Base-by-base conservation (phyloP, 2,888 invertebrate genomes). In the Scaptomyza cyrtandrae region DNA sequence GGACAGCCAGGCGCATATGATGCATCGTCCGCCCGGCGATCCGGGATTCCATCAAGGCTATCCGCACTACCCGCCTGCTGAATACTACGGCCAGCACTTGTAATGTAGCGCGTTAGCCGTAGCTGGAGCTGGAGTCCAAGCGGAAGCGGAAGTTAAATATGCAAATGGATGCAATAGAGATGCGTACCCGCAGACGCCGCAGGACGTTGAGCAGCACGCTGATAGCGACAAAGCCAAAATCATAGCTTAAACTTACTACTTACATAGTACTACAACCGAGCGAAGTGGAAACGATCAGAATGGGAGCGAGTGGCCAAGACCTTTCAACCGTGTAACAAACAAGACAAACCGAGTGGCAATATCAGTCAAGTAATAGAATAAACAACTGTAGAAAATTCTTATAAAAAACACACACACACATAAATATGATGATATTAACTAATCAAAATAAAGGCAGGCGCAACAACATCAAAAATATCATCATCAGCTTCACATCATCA, bases 1-100 rank as follows among this genome's bases (percentile, higher is more conserved):
- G 97, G 98, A 98, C 93, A 97, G 97, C 90, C 97, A 97, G 93
- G 95, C 95, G 91, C 97, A 97, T 93, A 98, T 98, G 97, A 97
- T 97, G 96, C 97, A 97, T 94, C 96, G 97, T 94, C 97, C 97
- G 91, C 97, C 97, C 86, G 96, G 96, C 88, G 97, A 97, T 94
- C 96, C 97, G 68, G 95, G 96, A 93, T 97, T 97, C 95, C 97
- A 97, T 94, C 97, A 97, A 94, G 97, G 97, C 92, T 97, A 97
- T 94, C 94, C 94, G 90, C 95, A 96, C 91, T 97, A 97, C 94
- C 97, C 96, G 93, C 95, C 97, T 90, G 96, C 97, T 89, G 97
- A 97, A 93, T 97, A 97, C 94, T 97, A 97, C 93, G 97, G 97
- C 88, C 97, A 97, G 93, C 97, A 97, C 94, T 96, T 97, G 95